Base-by-base conservation (phyloP, 1,140 invertebrate genomes). In the Ericerus pela region DNA sequence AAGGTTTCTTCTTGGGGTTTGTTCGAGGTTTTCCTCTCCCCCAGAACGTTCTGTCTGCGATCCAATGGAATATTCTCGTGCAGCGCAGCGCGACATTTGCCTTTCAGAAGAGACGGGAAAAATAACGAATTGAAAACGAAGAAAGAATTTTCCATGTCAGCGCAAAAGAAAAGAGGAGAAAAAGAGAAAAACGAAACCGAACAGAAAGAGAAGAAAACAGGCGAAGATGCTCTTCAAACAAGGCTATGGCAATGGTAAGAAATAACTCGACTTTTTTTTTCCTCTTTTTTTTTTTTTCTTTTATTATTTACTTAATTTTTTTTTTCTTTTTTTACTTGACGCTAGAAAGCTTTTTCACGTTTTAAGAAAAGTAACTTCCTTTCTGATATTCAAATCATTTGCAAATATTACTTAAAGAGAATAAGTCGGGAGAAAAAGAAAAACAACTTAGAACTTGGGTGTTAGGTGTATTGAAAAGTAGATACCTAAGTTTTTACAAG, bases 371-470 rank as follows among this genome's bases (percentile, higher is more conserved):
- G 41, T 47, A 47, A 24, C 41, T 47, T 47, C 41, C 41, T 47
- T 47, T 47, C 41, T 47, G 41, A 47, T 47, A 47, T 47, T 47
- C 41, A 47, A 47, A 47, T 47, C 41, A 47, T 47, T 47, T 47
- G 41, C 41, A 47, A 47, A 47, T 47, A 47, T 47, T 47, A 47
- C 41, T 47, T 47, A 47, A 47, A 47, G n/a, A 47, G 41, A 47
- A 47, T 47, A 47, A 47, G 41, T 47, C 26, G 41, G 41, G 26
- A 47, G n/a, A n/a, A n/a, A n/a, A n/a, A 47, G 26, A 24, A 47
- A 47, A 47, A 47, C 41, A 47, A 47, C 41, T 47, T 47, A 47
- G 26, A 47, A 47, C 41, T 47, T 14, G 41, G 41, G 41, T 47
- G 41, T 47, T 47, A 47, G 41, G 20, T 47, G 41, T 47, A 47